Evolutionary conservation across 1,140 invertebrate species (phyloP).

Genomic region (Charaxes varanes): DNA sequence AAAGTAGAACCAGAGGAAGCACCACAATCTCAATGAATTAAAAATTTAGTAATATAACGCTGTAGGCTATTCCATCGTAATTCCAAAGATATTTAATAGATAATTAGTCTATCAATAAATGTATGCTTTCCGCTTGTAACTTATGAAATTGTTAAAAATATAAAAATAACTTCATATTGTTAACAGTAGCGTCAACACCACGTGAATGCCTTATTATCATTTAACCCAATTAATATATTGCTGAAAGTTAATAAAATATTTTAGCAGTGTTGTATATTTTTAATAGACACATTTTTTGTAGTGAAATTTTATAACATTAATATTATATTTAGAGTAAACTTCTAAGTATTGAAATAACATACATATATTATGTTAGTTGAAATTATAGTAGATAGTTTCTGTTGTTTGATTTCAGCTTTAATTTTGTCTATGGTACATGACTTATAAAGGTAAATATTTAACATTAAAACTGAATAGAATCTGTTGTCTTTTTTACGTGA

Average conservation of each 20-base stretch:
- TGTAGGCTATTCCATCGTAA: conserved; percentile 15
- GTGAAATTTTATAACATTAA: too few species aligned
- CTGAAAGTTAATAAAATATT: conserved; percentile 68
- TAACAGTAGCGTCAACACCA: conserved; percentile 60
- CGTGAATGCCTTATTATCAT: conserved; percentile 70
- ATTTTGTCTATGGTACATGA: too few species aligned
- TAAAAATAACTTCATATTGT: conserved; percentile 50
- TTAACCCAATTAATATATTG: conserved; percentile 61
- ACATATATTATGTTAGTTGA: too few species aligned
- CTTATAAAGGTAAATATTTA: too few species aligned
- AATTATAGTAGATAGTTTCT: too few species aligned
- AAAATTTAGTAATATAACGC: conserved; percentile 31
- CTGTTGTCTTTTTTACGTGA: too few species aligned
- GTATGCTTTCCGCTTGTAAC: conserved; percentile 57
- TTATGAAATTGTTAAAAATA: conserved; percentile 52
- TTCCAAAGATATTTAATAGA: conserved; percentile 64
- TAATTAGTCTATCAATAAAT: conserved; percentile 50
- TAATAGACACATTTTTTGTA: too few species aligned
- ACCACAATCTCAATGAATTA: conserved; percentile 23
- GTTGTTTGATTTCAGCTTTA: too few species aligned
- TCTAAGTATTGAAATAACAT: too few species aligned
- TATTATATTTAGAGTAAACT: too few species aligned
- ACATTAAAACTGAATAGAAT: too few species aligned
- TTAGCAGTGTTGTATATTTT: conserved; percentile 45
- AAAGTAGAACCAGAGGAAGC: conserved; percentile 16